Evolutionary conservation across 2,113 vertebrate species (phyloP).

Genomic region (Callocephalon fimbriatum): DNA sequence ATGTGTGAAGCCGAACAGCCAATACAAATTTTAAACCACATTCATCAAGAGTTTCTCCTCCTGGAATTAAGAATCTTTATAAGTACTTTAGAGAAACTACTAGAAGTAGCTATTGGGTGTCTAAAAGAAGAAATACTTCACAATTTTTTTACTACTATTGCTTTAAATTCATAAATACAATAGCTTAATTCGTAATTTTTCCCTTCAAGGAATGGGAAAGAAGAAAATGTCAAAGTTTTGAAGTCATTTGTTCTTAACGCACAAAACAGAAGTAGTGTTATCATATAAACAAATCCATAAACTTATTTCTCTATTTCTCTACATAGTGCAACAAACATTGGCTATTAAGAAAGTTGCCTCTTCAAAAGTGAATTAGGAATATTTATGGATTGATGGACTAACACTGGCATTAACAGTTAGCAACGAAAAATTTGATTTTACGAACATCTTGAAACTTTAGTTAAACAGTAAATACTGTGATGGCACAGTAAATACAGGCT

Average conservation of each 20-base stretch:
- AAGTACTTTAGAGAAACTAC: background rate
- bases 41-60: conserved; percentile 96
- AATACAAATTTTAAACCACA: conserved; percentile 96
- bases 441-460: background rate
- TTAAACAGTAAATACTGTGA: background rate
- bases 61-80: conserved; percentile 66
- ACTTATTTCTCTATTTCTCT: background rate
- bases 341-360: background rate
- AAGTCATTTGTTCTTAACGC: background rate
- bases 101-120: rapidly evolving
- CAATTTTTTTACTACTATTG: background rate
- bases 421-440: background rate
- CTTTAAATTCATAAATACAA: background rate
- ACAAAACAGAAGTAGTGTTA: background rate
- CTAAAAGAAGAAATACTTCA: background rate
- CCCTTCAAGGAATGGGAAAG: background rate
- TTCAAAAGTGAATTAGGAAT: background rate
- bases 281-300: background rate
- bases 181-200: background rate
- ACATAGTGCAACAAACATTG: rapidly evolving
- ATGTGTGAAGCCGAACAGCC: conserved; percentile 93
- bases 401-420: background rate
- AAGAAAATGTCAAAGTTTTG: background rate
- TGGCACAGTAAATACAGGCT: background rate
- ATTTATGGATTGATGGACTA: background rate